Evolutionary conservation across 2,797 vertebrate species (phyloP).

Genomic region (Glossophaga mutica): DNA sequence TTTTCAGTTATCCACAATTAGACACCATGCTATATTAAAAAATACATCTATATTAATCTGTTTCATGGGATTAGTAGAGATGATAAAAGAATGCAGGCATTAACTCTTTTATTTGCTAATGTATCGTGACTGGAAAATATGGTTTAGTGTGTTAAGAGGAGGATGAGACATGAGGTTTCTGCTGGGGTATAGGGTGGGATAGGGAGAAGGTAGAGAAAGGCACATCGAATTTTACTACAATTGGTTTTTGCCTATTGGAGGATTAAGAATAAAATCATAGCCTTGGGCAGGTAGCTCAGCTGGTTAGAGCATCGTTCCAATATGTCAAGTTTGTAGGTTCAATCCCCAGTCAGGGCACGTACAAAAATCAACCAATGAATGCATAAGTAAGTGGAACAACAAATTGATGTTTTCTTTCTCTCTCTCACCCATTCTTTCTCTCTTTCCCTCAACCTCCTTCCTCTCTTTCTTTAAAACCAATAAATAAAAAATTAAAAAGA

Average conservation of each 20-base stretch:
- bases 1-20: neutral
- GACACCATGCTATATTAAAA: neutral
- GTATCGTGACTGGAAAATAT: neutral
- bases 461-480: neutral
- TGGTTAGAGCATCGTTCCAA: neutral
- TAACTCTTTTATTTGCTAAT: neutral
- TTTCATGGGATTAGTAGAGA: neutral
- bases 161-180: neutral
- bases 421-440: neutral
- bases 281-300: too few relatives aligned
- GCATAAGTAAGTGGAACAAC: neutral
- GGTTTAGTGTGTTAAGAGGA: neutral
- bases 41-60: neutral
- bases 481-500: neutral
- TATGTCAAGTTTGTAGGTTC: neutral
- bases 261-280: neutral
- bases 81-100: neutral
- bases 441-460: neutral
- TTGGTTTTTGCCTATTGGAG: neutral
- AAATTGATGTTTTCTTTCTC: neutral
- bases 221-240: neutral
- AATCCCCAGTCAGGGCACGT: neutral
- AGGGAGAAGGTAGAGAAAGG: neutral
- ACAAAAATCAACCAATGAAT: neutral
- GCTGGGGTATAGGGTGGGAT: fast-evolving